Evolutionary conservation across 2,797 vertebrate genomes (phyloP).

Genomic region (Merluccius polli): DNA sequence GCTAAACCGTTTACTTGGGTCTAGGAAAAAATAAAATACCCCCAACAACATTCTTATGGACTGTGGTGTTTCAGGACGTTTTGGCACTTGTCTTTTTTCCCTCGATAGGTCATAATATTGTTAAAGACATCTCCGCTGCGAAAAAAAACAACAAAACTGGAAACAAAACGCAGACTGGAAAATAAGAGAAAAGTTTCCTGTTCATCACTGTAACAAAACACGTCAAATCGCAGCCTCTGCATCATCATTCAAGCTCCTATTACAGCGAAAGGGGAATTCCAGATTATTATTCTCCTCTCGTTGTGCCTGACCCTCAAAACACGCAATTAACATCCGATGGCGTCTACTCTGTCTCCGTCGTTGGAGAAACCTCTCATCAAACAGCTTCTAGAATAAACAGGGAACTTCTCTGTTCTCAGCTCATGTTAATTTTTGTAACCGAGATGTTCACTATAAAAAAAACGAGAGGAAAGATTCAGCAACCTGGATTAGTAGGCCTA

Average conservation of each 20-base stretch:
- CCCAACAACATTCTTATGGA: conserved; percentile 22
- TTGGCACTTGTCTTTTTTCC: conserved; percentile 16
- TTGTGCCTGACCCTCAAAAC: not conserved
- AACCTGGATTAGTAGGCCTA: not conserved
- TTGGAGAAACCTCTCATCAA: not conserved
- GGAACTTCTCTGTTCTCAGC: not conserved
- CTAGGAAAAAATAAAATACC: conserved; percentile 34
- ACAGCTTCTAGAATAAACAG: not conserved
- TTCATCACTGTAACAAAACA: conserved; percentile 35
- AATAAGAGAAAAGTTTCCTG: conserved; percentile 19
- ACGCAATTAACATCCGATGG: conserved; percentile 3
- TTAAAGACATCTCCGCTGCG: conserved; percentile 1
- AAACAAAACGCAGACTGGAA: conserved; percentile 12
- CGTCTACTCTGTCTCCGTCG: not conserved
- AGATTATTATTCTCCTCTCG: conserved; percentile 17
- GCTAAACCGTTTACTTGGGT: conserved; percentile 39
- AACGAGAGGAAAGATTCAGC: not conserved
- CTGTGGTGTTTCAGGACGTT: conserved; percentile 35
- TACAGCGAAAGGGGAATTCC: conserved; percentile 31
- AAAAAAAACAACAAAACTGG: conserved; percentile 3
- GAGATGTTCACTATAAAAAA: not conserved
- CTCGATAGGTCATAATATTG: conserved; percentile 17
- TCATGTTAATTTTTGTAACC: not conserved
- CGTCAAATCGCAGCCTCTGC: conserved; percentile 24
- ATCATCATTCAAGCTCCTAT: conserved; percentile 24